phyloP scores from a whole-genome alignment of 2,888 invertebrate species.

The Nyleta sp. region DNA sequence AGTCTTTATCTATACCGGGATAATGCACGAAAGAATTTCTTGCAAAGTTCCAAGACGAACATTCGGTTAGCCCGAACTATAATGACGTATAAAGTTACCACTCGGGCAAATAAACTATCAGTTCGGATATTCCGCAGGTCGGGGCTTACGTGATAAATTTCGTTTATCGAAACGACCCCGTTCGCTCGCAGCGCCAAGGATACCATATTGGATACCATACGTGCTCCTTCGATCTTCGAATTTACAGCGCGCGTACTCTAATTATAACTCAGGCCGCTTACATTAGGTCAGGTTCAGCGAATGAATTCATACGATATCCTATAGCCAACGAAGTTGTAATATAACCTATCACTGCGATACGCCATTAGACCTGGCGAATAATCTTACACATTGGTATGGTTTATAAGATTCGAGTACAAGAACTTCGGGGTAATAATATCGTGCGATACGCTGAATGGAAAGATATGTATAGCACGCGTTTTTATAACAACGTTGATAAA shows the following conservation, averaged over 20 bases:
- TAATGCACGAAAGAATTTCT: too few relatives aligned
- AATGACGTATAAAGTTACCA: constrained; percentile 52
- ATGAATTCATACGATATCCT: constrained; percentile 45
- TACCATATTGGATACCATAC: constrained; percentile 51
- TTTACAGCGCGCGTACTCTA: constrained; percentile 46
- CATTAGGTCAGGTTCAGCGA: constrained; percentile 49
- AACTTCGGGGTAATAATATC: background rate
- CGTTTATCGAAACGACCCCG: constrained; percentile 68
- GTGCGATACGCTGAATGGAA: background rate
- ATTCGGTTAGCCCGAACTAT: constrained; percentile 1
- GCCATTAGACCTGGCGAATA: constrained; percentile 22
- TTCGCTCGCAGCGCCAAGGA: constrained; percentile 33
- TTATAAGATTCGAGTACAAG: constrained; percentile 11
- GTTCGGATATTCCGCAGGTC: constrained; percentile 42
- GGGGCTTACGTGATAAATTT: constrained; percentile 68
- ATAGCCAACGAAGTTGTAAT: constrained; percentile 25
- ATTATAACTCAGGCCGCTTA: constrained; percentile 59
- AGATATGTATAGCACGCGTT: too few relatives aligned
- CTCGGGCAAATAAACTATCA: constrained; percentile 39
- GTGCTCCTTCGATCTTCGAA: constrained; percentile 53
- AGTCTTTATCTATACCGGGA: too few relatives aligned
- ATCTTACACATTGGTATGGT: constrained; percentile 11
- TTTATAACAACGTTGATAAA: too few relatives aligned
- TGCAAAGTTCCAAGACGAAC: too few relatives aligned
- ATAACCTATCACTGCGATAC: constrained; percentile 33